phyloP scores from a whole-genome alignment of 2,888 invertebrate genomes.

The Drosophila infuscata region DNA sequence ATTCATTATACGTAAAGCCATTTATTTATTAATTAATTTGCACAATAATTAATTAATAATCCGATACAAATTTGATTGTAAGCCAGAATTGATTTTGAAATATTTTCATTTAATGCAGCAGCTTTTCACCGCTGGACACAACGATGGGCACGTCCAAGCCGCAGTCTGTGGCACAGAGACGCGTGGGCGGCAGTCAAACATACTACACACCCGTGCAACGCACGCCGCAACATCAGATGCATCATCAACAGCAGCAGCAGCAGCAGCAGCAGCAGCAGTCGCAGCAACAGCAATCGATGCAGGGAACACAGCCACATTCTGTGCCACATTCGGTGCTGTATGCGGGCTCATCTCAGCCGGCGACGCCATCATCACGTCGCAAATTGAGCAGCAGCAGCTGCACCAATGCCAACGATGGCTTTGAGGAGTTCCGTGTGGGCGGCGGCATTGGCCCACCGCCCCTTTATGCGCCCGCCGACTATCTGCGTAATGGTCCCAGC shows the following conservation, averaged over 20 bases:
- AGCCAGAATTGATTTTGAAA: neutral
- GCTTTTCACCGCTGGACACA: conserved; percentile 50
- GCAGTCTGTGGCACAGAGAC: conserved; percentile 59
- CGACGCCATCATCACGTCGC: conserved; percentile 89
- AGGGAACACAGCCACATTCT: conserved; percentile 85
- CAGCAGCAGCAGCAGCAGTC: conserved; percentile 50
- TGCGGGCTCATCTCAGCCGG: conserved; percentile 86
- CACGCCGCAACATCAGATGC: conserved; percentile 65
- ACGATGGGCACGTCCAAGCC: conserved; percentile 34
- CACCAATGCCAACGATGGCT: conserved; percentile 63
- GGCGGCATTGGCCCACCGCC: conserved; percentile 74
- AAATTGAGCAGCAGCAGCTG: conserved; percentile 91
- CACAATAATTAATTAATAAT: too few relatives aligned
- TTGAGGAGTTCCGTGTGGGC: conserved; percentile 79
- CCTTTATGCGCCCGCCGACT: conserved; percentile 81
- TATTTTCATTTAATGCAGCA: conserved; percentile 72
- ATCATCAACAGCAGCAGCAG: conserved; percentile 32
- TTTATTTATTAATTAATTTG: too few relatives aligned
- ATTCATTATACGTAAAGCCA: too few relatives aligned
- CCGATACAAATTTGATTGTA: neutral
- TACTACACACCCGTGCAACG: conserved; percentile 74
- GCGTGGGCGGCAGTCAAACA: conserved; percentile 69
- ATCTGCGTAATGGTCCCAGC: conserved; percentile 81
- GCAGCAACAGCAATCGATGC: conserved; percentile 36
- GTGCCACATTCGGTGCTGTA: conserved; percentile 86